phyloP scores from a whole-genome alignment of 2,113 vertebrate species.

The Bostrychus sinensis region DNA sequence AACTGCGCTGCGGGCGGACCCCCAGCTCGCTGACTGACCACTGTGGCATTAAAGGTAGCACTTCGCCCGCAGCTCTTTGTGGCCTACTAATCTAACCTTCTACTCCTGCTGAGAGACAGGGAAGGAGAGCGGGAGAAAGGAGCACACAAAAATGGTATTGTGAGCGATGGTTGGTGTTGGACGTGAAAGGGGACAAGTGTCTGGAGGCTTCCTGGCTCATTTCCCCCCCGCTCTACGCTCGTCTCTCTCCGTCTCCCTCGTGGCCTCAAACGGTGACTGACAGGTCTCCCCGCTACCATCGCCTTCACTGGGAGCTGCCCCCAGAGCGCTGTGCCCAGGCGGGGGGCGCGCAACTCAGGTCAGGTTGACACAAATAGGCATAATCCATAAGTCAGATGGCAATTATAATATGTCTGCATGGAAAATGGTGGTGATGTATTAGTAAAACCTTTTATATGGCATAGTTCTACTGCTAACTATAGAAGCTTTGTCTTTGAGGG shows the following conservation, averaged over 20 bases:
- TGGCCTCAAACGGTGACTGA: constrained; percentile 69
- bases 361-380: constrained; percentile 36
- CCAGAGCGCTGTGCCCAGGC: constrained; percentile 60
- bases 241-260: constrained; percentile 38
- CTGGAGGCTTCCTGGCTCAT: constrained; percentile 65
- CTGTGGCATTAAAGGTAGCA: constrained; percentile 68
- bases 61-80: constrained; percentile 52
- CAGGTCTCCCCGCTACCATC: constrained; percentile 74
- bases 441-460: too few relatives aligned
- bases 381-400: too few relatives aligned
- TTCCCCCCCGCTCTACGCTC: constrained; percentile 27
- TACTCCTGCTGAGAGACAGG: constrained; percentile 61
- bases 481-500: too few relatives aligned
- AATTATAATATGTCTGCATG: too few relatives aligned
- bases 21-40: constrained; percentile 63
- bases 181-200: constrained; percentile 76
- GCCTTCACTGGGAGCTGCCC: constrained; percentile 56
- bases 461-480: too few relatives aligned
- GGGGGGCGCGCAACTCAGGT: too few relatives aligned
- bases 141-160: constrained; percentile 59
- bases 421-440: too few relatives aligned
- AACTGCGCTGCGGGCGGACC: constrained; percentile 40
- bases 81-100: constrained; percentile 71
- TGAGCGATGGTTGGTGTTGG: constrained; percentile 55
- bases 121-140: constrained; percentile 24